phyloP scores from a whole-genome alignment of 1,140 invertebrate species.

The Drosophila chauvacae region DNA sequence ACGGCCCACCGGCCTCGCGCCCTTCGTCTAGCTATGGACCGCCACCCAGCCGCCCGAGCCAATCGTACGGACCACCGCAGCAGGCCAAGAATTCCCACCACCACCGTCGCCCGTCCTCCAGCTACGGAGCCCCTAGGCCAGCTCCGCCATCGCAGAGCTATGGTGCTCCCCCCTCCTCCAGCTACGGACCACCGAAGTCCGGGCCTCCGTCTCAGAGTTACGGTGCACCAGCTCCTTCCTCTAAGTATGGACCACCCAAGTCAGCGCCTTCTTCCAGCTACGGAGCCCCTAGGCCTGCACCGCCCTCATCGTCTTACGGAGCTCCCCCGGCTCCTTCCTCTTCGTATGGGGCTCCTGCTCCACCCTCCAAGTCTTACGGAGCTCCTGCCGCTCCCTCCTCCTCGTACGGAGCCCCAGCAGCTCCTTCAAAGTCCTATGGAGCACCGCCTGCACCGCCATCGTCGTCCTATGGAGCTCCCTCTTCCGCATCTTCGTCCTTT shows the following conservation, averaged over 20 bases:
- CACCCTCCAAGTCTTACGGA: slow-evolving; percentile 3
- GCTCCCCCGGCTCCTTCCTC: slow-evolving; percentile 80
- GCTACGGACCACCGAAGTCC: slow-evolving; percentile 73
- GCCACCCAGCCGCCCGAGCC: slow-evolving; percentile 76
- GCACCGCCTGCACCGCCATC: slow-evolving; percentile 48
- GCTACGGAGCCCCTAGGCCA: slow-evolving; percentile 54
- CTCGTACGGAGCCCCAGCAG: slow-evolving; percentile 26
- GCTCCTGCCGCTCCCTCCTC: slow-evolving; percentile 11
- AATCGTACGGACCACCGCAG: slow-evolving; percentile 83
- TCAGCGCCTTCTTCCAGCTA: slow-evolving; percentile 81
- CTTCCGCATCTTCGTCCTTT: slow-evolving; percentile 24
- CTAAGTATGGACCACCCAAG: slow-evolving; percentile 85
- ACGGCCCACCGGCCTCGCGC: slow-evolving; percentile 42
- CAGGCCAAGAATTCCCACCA: slow-evolving; percentile 53
- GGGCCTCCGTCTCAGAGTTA: slow-evolving; percentile 79
- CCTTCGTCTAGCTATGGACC: slow-evolving; percentile 84
- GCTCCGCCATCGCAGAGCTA: slow-evolving; percentile 76
- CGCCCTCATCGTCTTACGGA: slow-evolving; percentile 80
- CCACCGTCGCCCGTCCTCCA: slow-evolving; percentile 73
- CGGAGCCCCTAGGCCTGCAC: slow-evolving; percentile 44
- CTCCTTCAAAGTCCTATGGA: slow-evolving; percentile 54
- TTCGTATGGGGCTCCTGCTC: slow-evolving; percentile 72
- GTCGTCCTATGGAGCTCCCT: not conserved
- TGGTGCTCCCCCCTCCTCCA: slow-evolving; percentile 80
- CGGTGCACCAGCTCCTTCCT: slow-evolving; percentile 85